phyloP scores from a whole-genome alignment of 2,888 invertebrate species.

The Chrysolina oricalcia region DNA sequence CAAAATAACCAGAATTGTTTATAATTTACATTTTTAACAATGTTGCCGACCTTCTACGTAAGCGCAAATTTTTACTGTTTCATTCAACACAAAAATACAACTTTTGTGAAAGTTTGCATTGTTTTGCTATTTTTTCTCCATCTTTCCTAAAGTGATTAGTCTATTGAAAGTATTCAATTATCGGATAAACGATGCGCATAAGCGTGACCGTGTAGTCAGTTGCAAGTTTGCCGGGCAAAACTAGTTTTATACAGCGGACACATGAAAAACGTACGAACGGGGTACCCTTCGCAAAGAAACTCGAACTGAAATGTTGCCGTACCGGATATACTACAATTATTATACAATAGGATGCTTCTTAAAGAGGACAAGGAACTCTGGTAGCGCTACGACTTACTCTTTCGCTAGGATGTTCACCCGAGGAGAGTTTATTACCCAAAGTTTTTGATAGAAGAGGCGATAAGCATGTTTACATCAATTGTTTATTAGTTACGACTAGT shows the following conservation, averaged over 20 bases:
- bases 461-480: constrained; percentile 2
- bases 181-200: constrained; percentile 12
- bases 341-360: constrained; percentile 46
- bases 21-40: too few species aligned
- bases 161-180: constrained; percentile 9
- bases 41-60: too few species aligned
- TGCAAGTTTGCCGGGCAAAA: constrained; percentile 1
- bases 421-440: constrained; percentile 20
- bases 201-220: constrained; percentile 8
- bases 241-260: constrained; percentile 1
- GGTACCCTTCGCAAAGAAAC: constrained; percentile 29
- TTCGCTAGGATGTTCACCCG: constrained; percentile 17
- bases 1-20: too few species aligned
- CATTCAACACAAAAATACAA: too few species aligned
- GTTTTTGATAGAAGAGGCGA: constrained; percentile 4
- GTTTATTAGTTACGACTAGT: not conserved
- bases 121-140: too few species aligned
- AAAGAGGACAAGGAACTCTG: constrained; percentile 43
- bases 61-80: too few species aligned
- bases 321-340: constrained; percentile 49
- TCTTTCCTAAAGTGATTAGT: too few species aligned
- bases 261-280: constrained; percentile 9
- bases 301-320: constrained; percentile 46
- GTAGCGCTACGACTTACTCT: constrained; percentile 28
- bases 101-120: too few species aligned